These are phyloP conservation scores for Zosterops lateralis DNA, from an alignment of 2,113 vertebrate genomes.

Conservation along the genomic window DNA sequence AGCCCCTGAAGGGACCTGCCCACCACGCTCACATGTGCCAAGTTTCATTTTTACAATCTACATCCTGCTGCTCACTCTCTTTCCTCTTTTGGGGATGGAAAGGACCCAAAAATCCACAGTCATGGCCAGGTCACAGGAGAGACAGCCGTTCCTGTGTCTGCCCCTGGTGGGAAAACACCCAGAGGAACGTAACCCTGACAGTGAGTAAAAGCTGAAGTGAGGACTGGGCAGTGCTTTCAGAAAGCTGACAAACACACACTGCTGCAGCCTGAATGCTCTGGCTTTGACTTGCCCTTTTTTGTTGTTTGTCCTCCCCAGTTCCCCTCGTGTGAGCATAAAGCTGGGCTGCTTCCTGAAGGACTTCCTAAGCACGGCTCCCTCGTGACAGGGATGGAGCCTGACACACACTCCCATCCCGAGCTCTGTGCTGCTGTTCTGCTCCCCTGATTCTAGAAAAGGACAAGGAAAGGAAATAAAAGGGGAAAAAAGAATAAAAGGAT, in stretches of 20 bases:
- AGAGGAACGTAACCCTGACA: neutral
- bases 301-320: neutral
- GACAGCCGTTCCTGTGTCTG: neutral
- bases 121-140: neutral
- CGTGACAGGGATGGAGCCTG: neutral
- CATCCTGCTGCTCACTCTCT: neutral
- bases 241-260: neutral
- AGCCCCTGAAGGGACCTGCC: neutral
- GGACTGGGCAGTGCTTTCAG: rapidly evolving
- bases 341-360: neutral
- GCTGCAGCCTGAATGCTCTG: neutral
- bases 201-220: neutral
- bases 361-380: neutral
- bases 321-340: neutral
- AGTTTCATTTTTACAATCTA: neutral
- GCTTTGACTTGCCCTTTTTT: neutral
- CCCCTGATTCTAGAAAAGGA: neutral
- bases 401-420: neutral
- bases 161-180: neutral
- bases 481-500: neutral
- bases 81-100: neutral
- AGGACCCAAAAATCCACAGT: rapidly evolving
- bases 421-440: neutral
- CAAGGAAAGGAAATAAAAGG: neutral
- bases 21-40: rapidly evolving